Percentiles rank a stretch among this genome's conserved stretches.
Evolutionary conservation across 2,797 vertebrate species (phyloP).

Genomic region (Ctenochaetus hawaiiensis): DNA sequence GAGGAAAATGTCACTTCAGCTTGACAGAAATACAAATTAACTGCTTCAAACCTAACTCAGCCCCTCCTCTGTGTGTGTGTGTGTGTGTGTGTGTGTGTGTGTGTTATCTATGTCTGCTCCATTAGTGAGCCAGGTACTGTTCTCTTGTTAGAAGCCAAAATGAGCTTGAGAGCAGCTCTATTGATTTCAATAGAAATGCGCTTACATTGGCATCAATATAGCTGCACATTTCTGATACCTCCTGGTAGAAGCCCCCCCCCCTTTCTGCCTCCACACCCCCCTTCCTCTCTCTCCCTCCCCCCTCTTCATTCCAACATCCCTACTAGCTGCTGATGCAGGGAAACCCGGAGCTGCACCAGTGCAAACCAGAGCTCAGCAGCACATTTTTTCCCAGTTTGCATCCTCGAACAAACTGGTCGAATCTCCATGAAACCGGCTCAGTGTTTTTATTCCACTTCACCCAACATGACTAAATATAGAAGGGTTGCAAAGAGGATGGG

Average conservation of each 20-base stretch:
- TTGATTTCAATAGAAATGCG: constrained; percentile 81
- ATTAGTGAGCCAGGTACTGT: constrained; percentile 61
- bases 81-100: not conserved
- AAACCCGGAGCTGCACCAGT: constrained; percentile 70
- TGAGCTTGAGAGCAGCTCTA: constrained; percentile 68
- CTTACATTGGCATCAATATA: constrained; percentile 77
- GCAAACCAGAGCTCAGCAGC: constrained; percentile 49
- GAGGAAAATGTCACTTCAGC: constrained; percentile 2
- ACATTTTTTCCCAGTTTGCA: constrained; percentile 41
- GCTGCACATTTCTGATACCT: constrained; percentile 74
- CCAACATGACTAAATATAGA: constrained; percentile 47
- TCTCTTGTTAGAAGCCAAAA: constrained; percentile 70
- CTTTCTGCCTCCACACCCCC: constrained; percentile 40
- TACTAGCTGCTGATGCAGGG: constrained; percentile 79
- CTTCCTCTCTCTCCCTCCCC: constrained; percentile 39
- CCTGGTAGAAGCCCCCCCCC: constrained; percentile 53
- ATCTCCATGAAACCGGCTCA: constrained; percentile 46
- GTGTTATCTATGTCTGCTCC: constrained; percentile 51
- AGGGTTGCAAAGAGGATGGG: constrained; percentile 13
- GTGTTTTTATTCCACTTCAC: constrained; percentile 41
- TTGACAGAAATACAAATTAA: constrained; percentile 32
- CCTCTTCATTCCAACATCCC: constrained; percentile 55
- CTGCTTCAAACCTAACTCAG: constrained; percentile 29
- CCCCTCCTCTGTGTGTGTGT: not conserved
- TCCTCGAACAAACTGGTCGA: constrained; percentile 41